Evolutionary conservation across 2,797 vertebrate genomes (phyloP).

Genomic region (Danio choprae): DNA sequence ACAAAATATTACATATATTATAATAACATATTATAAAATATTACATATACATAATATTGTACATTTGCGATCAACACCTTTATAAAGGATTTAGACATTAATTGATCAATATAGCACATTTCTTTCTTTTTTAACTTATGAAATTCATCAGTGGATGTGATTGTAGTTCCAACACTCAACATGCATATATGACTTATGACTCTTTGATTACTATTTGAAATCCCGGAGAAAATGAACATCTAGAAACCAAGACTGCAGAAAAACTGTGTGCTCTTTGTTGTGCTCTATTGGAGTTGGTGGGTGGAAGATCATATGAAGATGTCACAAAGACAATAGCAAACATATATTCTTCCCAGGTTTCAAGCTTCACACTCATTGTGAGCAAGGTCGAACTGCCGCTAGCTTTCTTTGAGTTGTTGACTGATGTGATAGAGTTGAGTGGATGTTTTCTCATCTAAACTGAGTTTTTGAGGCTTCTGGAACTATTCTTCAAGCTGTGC

Average conservation of each 20-base stretch:
- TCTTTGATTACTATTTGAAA: not conserved
- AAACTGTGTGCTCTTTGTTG: not conserved
- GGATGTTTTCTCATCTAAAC: not conserved
- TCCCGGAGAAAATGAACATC: not conserved
- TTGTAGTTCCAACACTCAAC: not conserved
- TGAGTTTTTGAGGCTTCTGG: not conserved
- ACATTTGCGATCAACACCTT: too few species aligned
- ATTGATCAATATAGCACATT: too few species aligned
- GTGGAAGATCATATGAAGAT: not conserved
- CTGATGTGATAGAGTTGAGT: conserved; percentile 16
- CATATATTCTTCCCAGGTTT: not conserved
- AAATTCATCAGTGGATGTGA: not conserved
- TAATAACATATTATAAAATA: too few species aligned
- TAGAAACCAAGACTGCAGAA: not conserved
- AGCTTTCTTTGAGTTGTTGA: conserved; percentile 1
- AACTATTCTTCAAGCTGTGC: conserved; percentile 36
- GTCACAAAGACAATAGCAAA: not conserved
- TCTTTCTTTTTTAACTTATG: not conserved
- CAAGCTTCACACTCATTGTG: not conserved
- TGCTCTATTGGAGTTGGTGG: not conserved
- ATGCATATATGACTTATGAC: not conserved
- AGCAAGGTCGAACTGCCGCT: conserved; percentile 4
- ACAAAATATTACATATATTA: too few species aligned
- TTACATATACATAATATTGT: too few species aligned
- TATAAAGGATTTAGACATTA: too few species aligned